Base-by-base conservation (phyloP, 2,888 invertebrate genomes). In the Cephus nigrinus region DNA sequence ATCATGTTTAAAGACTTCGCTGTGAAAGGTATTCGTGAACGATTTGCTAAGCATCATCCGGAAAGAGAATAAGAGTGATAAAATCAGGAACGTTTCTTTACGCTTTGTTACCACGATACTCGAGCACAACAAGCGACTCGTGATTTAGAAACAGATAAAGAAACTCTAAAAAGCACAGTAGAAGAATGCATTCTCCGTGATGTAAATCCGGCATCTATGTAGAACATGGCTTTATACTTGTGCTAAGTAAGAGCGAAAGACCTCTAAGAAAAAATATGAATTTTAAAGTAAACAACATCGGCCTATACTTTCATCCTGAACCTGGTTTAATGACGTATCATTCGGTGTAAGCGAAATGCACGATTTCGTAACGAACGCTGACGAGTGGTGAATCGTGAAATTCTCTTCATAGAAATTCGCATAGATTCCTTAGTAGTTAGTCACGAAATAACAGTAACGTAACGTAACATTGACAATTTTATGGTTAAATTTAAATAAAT, bases 401-500 rank as follows among this genome's bases (percentile, higher is more conserved):
- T 23, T 23, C 9, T 55, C 0, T 23, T 23, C 55, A 55, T 55
- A 55, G 55, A 55, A 55, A 55, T 55, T 55, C 55, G 23, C 9
- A 55, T 55, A 9, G 55, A 55, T 55, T 23, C 23, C 15, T 55
- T 23, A 23, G 9, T 55, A 5, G 23, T 55, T 55, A 55, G 23
- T 55, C 55, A 55, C 55, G 55, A 55, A 23, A 55, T 55, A 55
- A 23, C 2, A 23, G 23, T 55, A 55, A 9, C 55, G 23, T 55
- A 55, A 40, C 40, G 55, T 55, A 23, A 55, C 0, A 23, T 9
- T 55, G 55, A 55, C 0, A 55, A 23, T 9, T 87, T 77, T 30
- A 92, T 78, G 76, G 88, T 86, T 32, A n/a, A n/a, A 15, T 15
- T 68, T 23, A 23, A 55, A 55, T 31, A 12, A 31, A 71, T 81